A percentile compares a stretch with the other conserved stretches of the same genome.
These are phyloP conservation scores for Stenodema calcarata DNA, from an alignment of 2,888 invertebrate species.

Conservation along the genomic window DNA sequence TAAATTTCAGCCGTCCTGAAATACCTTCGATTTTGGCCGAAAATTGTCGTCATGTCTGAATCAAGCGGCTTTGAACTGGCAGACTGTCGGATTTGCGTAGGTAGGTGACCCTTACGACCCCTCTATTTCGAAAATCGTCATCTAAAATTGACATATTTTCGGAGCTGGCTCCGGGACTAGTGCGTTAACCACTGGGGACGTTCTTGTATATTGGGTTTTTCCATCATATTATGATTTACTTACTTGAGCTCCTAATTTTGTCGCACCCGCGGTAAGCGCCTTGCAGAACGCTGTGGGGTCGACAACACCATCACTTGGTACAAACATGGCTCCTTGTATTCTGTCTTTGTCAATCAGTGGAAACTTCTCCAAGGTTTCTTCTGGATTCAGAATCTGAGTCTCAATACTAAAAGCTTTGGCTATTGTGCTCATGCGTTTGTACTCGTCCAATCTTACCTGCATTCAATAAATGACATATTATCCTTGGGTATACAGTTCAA, in stretches of 20 bases:
- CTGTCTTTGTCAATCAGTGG: slow-evolving; percentile 78
- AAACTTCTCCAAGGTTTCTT: slow-evolving; percentile 77
- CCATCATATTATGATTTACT: slow-evolving; percentile 53
- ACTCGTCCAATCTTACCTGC: slow-evolving; percentile 81
- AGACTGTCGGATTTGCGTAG: too few relatives aligned
- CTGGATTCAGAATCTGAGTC: slow-evolving; percentile 73
- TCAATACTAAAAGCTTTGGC: slow-evolving; percentile 81
- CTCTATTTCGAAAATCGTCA: too few relatives aligned
- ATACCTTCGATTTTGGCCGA: too few relatives aligned
- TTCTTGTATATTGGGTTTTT: too few relatives aligned
- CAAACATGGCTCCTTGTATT: slow-evolving; percentile 78
- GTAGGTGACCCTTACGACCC: too few relatives aligned
- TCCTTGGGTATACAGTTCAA: neutral
- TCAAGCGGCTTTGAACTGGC: too few relatives aligned
- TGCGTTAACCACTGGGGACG: too few relatives aligned
- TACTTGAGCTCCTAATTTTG: slow-evolving; percentile 75
- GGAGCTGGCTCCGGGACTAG: too few relatives aligned
- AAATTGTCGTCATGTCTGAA: too few relatives aligned
- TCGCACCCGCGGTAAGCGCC: slow-evolving; percentile 77
- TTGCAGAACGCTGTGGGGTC: slow-evolving; percentile 83
- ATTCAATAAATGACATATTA: slow-evolving; percentile 49
- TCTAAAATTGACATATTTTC: too few relatives aligned
- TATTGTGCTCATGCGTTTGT: slow-evolving; percentile 78
- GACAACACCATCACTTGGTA: slow-evolving; percentile 81
- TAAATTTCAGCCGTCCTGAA: too few relatives aligned